Evolutionary conservation across 2,888 invertebrate genomes (phyloP).

Genomic region (Conops quadrifasciatus): DNA sequence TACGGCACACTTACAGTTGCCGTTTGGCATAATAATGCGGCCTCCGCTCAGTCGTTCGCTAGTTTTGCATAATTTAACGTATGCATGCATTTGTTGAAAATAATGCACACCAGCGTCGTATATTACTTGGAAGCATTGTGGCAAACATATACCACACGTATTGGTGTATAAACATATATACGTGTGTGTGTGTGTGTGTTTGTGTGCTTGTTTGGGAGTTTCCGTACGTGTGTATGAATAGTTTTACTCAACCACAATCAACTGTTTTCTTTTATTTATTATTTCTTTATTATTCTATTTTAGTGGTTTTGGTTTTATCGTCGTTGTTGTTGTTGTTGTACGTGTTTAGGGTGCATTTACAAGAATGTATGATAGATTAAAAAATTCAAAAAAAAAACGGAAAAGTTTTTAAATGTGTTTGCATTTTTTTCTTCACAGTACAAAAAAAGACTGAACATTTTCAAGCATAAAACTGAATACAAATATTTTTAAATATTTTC

Average conservation of each 20-base stretch:
- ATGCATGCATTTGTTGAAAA: slow-evolving; percentile 25
- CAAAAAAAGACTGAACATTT: too few relatives aligned
- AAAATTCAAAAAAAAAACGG: too few relatives aligned
- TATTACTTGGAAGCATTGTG: not conserved
- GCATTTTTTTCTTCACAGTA: too few relatives aligned
- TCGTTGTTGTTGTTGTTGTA: not conserved
- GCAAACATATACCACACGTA: not conserved
- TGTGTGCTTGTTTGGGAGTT: not conserved
- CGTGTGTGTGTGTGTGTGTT: not conserved
- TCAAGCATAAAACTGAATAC: too few relatives aligned
- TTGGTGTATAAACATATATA: not conserved
- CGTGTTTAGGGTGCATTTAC: not conserved
- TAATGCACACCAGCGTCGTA: not conserved
- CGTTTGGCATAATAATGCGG: slow-evolving; percentile 31
- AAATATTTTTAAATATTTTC: too few relatives aligned
- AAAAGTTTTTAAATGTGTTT: too few relatives aligned
- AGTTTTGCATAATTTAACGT: slow-evolving; percentile 28
- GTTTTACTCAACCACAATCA: slow-evolving; percentile 1
- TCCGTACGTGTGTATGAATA: not conserved
- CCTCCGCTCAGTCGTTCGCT: not conserved
- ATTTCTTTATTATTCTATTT: not conserved
- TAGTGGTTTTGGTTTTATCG: not conserved
- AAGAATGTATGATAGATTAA: too few relatives aligned
- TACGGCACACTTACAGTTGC: not conserved
- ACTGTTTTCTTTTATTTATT: not conserved